A percentile compares a stretch with the other conserved stretches of the same genome.
Conservation (phyloP, 2,888 invertebrate genomes). For the Cetonia aurata region DNA sequence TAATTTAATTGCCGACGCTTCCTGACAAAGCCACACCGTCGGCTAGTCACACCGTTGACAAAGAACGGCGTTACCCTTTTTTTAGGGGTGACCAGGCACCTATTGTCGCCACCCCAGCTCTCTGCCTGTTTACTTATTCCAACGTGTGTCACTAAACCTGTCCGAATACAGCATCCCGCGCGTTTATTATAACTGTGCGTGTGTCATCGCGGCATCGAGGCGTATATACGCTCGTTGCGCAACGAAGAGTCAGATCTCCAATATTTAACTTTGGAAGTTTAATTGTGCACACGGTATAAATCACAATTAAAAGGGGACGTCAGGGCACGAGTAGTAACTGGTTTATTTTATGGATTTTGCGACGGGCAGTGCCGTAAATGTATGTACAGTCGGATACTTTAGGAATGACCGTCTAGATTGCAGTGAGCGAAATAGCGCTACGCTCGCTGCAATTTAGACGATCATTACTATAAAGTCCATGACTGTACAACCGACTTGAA, state of each 20-base stretch:
- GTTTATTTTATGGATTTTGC: slow-evolving; percentile 52
- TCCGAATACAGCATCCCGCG: not conserved
- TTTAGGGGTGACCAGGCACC: slow-evolving; percentile 12
- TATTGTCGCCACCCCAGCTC: slow-evolving; percentile 20
- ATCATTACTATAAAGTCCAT: too few relatives aligned
- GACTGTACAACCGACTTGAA: too few relatives aligned
- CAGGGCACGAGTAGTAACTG: slow-evolving; percentile 49
- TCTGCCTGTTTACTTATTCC: slow-evolving; percentile 17
- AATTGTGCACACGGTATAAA: slow-evolving; percentile 46
- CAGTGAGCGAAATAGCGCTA: too few relatives aligned
- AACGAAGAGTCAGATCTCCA: slow-evolving; percentile 12
- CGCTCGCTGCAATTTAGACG: too few relatives aligned
- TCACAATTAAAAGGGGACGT: slow-evolving; percentile 50
- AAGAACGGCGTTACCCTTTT: slow-evolving; percentile 2
- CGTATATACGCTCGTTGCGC: not conserved
- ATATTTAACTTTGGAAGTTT: slow-evolving; percentile 39
- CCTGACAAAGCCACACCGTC: slow-evolving; percentile 8
- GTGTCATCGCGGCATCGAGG: not conserved
- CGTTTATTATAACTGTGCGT: slow-evolving; percentile 5
- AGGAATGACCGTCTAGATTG: slow-evolving; percentile 29
- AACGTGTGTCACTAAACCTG: slow-evolving; percentile 22
- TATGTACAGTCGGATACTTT: too few relatives aligned
- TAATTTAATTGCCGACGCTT: slow-evolving; percentile 2
- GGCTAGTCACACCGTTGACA: slow-evolving; percentile 9
- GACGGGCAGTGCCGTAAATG: too few relatives aligned